Conservation (phyloP, 2,797 vertebrate genomes). For the Acanthiza pusilla region DNA sequence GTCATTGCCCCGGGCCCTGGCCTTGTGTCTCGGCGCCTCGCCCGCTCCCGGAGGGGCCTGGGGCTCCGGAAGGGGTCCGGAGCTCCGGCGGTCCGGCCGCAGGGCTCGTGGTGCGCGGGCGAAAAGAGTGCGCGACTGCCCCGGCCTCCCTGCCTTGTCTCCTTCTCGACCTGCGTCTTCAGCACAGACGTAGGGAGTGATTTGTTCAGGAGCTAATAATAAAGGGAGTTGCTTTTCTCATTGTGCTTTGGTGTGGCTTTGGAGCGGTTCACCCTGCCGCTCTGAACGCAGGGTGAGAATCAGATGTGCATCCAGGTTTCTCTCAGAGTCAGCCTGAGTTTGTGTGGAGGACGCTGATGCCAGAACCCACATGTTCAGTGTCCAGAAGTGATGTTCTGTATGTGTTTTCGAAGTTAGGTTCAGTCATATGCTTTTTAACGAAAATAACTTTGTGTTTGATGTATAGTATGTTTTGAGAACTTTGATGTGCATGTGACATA, state of each 20-base stretch:
- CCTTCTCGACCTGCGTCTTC: too few species aligned
- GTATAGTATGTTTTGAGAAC: not conserved
- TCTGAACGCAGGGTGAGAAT: not conserved
- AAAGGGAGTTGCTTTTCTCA: fast-evolving
- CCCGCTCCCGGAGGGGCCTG: not conserved
- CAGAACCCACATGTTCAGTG: not conserved
- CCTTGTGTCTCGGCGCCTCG: too few species aligned
- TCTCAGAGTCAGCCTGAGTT: not conserved
- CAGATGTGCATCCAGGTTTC: fast-evolving
- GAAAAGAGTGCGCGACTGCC: fast-evolving
- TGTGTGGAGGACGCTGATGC: not conserved
- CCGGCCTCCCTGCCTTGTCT: not conserved
- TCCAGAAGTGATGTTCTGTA: fast-evolving
- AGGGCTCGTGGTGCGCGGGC: fast-evolving
- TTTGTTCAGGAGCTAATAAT: fast-evolving
- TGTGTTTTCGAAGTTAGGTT: fast-evolving
- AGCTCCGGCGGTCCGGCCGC: too few species aligned
- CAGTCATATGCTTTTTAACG: fast-evolving
- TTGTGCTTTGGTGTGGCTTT: not conserved
- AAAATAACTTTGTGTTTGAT: not conserved
- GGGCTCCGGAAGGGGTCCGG: not conserved
- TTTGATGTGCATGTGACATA: not conserved
- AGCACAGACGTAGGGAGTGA: fast-evolving
- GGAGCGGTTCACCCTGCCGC: fast-evolving
- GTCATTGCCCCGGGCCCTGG: fast-evolving